Conservation (phyloP, 2,113 vertebrate species). For the Hippocampus barbouri region DNA sequence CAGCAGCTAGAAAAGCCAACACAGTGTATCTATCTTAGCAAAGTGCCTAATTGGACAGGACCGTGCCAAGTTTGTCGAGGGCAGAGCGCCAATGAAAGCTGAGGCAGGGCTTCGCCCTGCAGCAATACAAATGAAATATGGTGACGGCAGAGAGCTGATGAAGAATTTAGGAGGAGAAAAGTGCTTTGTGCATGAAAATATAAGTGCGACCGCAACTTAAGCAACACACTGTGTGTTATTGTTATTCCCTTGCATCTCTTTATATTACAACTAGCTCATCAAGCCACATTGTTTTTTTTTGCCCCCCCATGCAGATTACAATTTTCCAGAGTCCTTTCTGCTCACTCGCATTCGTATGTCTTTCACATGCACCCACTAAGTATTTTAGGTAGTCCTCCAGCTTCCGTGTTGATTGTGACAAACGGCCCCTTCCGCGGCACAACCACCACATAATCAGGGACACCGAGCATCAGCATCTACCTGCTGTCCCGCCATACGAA, state of each 20-base stretch:
- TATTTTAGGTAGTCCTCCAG: constrained; percentile 62
- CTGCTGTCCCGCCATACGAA: constrained; percentile 65
- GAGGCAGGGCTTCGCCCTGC: constrained; percentile 29
- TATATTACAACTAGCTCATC: constrained; percentile 3
- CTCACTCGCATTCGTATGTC: constrained; percentile 17
- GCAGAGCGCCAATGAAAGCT: constrained; percentile 53
- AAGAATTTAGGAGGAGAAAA: constrained; percentile 7
- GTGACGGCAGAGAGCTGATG: constrained; percentile 21
- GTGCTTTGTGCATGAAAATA: not conserved
- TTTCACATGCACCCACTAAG: constrained; percentile 22
- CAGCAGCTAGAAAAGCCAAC: constrained; percentile 67
- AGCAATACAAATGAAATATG: constrained; percentile 45
- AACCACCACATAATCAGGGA: constrained; percentile 68
- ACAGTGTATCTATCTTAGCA: constrained; percentile 67
- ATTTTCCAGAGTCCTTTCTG: constrained; percentile 9
- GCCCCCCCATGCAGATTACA: not conserved
- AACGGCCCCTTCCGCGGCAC: constrained; percentile 59
- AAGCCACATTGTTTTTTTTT: not conserved
- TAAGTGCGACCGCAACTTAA: not conserved
- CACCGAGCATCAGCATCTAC: constrained; percentile 65
- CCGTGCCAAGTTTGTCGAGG: constrained; percentile 61
- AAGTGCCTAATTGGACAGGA: constrained; percentile 67
- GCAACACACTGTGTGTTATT: constrained; percentile 6
- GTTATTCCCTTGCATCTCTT: constrained; percentile 11
- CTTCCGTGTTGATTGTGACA: constrained; percentile 64